Conservation (phyloP, 2,888 invertebrate genomes). For the Camponotus fellah region DNA sequence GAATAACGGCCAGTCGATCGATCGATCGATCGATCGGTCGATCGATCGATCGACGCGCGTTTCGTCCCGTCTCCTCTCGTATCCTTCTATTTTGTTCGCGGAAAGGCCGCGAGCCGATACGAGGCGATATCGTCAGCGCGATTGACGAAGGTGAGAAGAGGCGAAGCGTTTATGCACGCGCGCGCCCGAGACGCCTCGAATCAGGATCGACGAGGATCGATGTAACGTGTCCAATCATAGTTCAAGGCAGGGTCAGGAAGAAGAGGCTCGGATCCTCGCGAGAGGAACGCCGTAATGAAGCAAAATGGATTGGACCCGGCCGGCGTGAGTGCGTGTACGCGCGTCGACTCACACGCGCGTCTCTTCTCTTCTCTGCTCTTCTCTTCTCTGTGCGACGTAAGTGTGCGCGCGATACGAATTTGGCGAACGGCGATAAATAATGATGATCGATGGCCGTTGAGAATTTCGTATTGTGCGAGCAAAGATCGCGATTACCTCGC, state of each 20-base stretch:
- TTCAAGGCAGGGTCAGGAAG: constrained; percentile 75
- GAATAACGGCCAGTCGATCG: constrained; percentile 53
- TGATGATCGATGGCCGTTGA: constrained; percentile 75
- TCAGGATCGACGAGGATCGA: constrained; percentile 67
- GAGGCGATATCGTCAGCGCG: constrained; percentile 61
- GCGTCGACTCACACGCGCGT: constrained; percentile 13
- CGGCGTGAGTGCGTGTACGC: constrained; percentile 47
- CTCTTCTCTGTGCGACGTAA: background rate
- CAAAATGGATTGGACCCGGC: constrained; percentile 73
- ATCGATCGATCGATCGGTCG: background rate
- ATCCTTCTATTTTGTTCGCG: constrained; percentile 48
- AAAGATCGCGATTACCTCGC: constrained; percentile 61
- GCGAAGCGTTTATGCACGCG: constrained; percentile 60
- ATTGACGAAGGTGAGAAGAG: constrained; percentile 68
- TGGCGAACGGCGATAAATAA: constrained; percentile 73
- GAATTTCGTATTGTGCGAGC: constrained; percentile 67
- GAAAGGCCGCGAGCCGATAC: constrained; percentile 48
- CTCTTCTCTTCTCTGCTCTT: background rate
- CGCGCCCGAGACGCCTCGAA: constrained; percentile 62
- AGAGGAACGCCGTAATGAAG: constrained; percentile 69
- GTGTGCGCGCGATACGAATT: constrained; percentile 63
- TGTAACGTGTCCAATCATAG: constrained; percentile 73
- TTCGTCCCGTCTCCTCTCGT: constrained; percentile 29
- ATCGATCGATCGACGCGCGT: constrained; percentile 25
- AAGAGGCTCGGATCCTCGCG: constrained; percentile 64